These are phyloP conservation scores for Clarias pachynema DNA, from an alignment of 2,797 vertebrate genomes.

Conservation along the genomic window DNA sequence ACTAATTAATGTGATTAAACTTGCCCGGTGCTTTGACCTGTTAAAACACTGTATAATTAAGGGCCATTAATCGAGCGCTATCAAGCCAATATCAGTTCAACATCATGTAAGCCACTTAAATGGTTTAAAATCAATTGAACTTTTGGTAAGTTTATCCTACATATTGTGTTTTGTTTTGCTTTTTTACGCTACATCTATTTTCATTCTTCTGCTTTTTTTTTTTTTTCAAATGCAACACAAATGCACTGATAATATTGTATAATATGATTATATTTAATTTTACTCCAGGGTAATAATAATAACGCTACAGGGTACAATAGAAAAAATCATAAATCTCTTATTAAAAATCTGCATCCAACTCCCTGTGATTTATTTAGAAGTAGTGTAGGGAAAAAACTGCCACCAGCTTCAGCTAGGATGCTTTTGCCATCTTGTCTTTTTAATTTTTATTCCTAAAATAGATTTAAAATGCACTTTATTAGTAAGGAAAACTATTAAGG, in stretches of 20 bases:
- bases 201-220: not conserved
- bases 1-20: constrained; percentile 44
- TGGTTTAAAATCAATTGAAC: constrained; percentile 12
- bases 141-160: not conserved
- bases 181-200: not conserved
- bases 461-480: not conserved
- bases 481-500: not conserved
- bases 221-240: not conserved
- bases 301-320: not conserved
- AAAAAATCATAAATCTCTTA: not conserved
- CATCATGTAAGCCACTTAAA: constrained; percentile 14
- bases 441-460: not conserved
- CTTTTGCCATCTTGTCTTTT: not conserved
- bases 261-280: not conserved
- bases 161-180: not conserved
- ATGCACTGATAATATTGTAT: not conserved
- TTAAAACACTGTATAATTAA: constrained; percentile 54
- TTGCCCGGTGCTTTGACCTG: constrained; percentile 45
- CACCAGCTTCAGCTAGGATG: not conserved
- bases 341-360: not conserved
- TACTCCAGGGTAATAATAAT: not conserved
- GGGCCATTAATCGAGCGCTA: constrained; percentile 51
- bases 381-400: not conserved
- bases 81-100: constrained; percentile 5
- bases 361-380: not conserved